A percentile compares a stretch with the other conserved stretches of the same genome.
These are phyloP conservation scores for Lithobates sylvaticus DNA, from an alignment of 2,797 vertebrate genomes.

Conservation along the genomic window DNA sequence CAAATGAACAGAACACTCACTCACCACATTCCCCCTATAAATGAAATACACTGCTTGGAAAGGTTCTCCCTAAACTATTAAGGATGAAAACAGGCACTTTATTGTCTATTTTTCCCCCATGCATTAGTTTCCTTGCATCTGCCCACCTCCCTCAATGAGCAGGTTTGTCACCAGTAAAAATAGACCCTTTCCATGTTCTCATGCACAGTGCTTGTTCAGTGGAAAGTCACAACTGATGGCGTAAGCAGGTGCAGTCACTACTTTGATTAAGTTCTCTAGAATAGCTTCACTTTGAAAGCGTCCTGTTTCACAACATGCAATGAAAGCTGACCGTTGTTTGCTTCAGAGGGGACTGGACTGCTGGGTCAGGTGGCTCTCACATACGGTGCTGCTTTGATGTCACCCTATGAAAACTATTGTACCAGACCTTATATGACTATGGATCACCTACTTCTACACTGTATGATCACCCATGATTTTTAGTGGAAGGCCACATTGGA, in stretches of 20 bases:
- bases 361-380: neutral
- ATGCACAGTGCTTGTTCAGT: neutral
- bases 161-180: neutral
- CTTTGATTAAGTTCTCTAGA: neutral
- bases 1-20: too few species aligned
- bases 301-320: conserved; percentile 30
- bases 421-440: neutral
- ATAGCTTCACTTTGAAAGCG: neutral
- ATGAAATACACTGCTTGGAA: too few species aligned
- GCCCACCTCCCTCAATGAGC: neutral
- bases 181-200: neutral
- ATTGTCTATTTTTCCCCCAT: too few species aligned
- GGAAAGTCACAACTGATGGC: neutral
- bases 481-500: too few species aligned
- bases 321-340: conserved; percentile 19
- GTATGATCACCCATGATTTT: neutral
- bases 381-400: neutral
- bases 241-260: neutral
- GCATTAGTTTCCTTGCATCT: too few species aligned
- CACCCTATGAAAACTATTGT: neutral
- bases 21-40: too few species aligned
- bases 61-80: too few species aligned
- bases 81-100: too few species aligned
- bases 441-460: neutral
- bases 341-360: neutral